Base-by-base conservation (phyloP, 1,140 invertebrate species). In the Aphis gossypii region DNA sequence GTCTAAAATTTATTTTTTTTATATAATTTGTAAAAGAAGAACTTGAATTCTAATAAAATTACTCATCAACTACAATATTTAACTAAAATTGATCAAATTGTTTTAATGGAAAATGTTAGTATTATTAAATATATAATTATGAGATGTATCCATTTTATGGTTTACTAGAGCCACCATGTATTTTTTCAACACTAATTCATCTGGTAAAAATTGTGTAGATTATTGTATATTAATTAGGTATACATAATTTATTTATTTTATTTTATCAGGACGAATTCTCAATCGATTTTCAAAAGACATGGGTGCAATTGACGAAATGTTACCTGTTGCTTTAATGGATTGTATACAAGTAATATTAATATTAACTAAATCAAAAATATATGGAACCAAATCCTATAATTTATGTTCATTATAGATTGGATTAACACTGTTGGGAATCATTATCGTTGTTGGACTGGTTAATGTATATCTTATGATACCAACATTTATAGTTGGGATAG, bases 121-220 rank as follows among this genome's bases (percentile, higher is more conserved):
- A 25, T 51, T 88, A 25, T 51, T 84, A 1, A 76, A 18, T 3
- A n/a, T 18, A 76, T 0, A 35, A 76, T n/a, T 76, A 3, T 76
- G 5, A 18, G 30, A 48, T 30, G 41, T 83, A 35, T 93, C 35
- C 18, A 51, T n/a, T 46, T 83, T 48, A 4, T 92, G 8, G 46
- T 48, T 99, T 3, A 96, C 98, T 44, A 96, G 97, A 11, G 97
- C 98, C 0, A 97, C 97, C 1, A 98, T 99, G 96, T 96, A 96
- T 20, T 99, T 99, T 95, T 99, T 99, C 95, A 98, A 98, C 94
- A 97, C 96, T 14, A 99, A 99, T 95, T 97, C 98, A 14, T 96
- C 95, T 35, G 97, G 95, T 95, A 94, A 91, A 68, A 44, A 68
- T 76, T 48, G 11, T 38, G 30, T 56, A 30, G 44, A 90, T 25